Evolutionary conservation across 2,797 vertebrate species (phyloP), one percentile per base, ranked within the genome.

Genomic region (Sebastes oblongus): DNA sequence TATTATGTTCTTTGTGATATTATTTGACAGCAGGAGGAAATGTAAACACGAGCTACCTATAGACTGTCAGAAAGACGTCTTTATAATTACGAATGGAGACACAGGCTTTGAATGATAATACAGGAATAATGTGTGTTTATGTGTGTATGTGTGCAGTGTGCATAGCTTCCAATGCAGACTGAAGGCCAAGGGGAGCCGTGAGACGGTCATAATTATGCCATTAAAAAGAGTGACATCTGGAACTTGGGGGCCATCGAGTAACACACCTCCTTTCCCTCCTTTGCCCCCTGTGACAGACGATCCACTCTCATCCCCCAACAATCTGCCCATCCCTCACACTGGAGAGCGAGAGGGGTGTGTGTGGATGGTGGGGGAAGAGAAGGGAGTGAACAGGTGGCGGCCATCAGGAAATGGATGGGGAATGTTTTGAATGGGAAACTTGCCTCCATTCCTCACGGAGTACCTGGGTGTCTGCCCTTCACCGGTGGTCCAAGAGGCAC

Each of bases 321-420:
- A 91, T 90, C 86, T 82, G 87, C 88, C 83, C 67, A 85, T 94
- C 86, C 82, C 87, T 91, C 85, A 88, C 30, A 20, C 8, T 13
- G 74, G 55, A 82, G 67, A 82, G 67, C 6, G 16, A 61, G 20
- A 58, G 39, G 66, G 42, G 81, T 34, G 50, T 65, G 66, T 42
- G n/a, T 16, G 39, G 32, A 52, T 84, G 86, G 50, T 11, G 66
- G 36, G 25, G 52, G 8, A 5, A 66, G 59, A 6, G 8, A 65
- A 18, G 34, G 58, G 66, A 50, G 69, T 83, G 93, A 95, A 95
- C 96, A 96, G 95, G 95, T 96, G 96, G 95, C 91, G 72, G 84
- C 90, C 91, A 92, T 94, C 92, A 94, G 91, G 89, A 93, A 94
- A 89, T 92, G 87, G 90, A 93, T 92, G 82, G 91, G 90, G 91